Base-by-base conservation (phyloP, 1,140 invertebrate species). In the Babylonia areolata region DNA sequence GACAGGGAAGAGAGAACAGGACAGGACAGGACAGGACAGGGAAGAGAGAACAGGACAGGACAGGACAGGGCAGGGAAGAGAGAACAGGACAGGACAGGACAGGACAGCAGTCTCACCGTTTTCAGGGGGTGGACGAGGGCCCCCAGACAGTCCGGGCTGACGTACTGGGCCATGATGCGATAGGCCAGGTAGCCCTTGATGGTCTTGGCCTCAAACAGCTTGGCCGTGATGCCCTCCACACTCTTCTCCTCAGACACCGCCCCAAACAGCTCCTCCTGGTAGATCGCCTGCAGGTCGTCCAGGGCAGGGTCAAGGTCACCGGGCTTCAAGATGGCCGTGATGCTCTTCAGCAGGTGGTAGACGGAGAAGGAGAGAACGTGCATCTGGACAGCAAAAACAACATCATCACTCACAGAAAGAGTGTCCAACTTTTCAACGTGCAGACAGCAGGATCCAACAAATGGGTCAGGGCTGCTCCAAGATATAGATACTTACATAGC, bases 301-400 rank as follows among this genome's bases (percentile, higher is more conserved):
- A 99, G 92, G 92, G 97, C 97, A 28, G 95, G 89, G 92, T 98
- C 97, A 15, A 99, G 95, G 93, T 98, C 96, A 0, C 95, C 96
- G 2, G 96, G 94, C 91, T 96, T 95, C 75, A 98, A 96, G 93
- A 94, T 84, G 1, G 94, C 89, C 88, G 96, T 96, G 79, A 99
- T 93, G 64, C 96, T 95, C 79, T 96, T 95, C 23, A 99, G 93
- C 3, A 99, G 95, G 0, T 96, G 95, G 93, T 99, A 97, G 5
- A 99, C 95, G 0, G 98, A 99, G 87, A 96, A 98, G 3, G 97
- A 97, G 28, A 99, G 95, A 0, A 99, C 98, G 91, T 99, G 98
- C 33, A 98, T 96, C 94, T 95, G 83, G n/a, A 54, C 42, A n/a
- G 75, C 39, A n/a, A n/a, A n/a, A n/a, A n/a, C n/a, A n/a, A 69